These are phyloP conservation scores for Eulimnadia texana DNA, from an alignment of 1,140 invertebrate species.

Conservation along the genomic window DNA sequence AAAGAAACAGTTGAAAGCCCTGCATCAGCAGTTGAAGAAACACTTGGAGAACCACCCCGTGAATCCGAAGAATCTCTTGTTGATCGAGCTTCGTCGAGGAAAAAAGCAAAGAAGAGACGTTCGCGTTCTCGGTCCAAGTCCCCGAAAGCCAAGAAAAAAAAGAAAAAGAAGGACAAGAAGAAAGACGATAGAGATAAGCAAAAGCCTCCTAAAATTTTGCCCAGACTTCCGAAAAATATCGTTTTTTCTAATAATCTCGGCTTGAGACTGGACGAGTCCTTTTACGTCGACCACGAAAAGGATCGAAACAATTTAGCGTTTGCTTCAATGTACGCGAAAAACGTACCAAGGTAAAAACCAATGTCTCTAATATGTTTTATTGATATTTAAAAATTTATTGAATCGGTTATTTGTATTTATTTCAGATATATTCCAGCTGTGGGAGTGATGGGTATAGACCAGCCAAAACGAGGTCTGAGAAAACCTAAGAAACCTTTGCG, in stretches of 20 bases:
- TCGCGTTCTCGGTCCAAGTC: neutral
- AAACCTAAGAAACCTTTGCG: constrained; percentile 1
- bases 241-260: constrained; percentile 5
- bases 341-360: constrained; percentile 2
- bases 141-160: neutral
- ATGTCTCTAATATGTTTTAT: neutral
- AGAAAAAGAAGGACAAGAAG: neutral
- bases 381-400: too few species aligned
- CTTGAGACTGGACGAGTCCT: neutral
- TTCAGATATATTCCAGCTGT: neutral
- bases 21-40: too few species aligned
- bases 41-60: too few species aligned
- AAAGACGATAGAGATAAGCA: neutral
- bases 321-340: constrained; percentile 6
- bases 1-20: too few species aligned
- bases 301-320: constrained; percentile 11
- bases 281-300: constrained; percentile 5
- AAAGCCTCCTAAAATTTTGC: neutral
- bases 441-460: neutral
- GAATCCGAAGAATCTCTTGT: too few species aligned
- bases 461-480: neutral
- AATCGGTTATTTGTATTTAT: neutral
- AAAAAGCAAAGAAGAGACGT: too few species aligned
- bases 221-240: neutral
- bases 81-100: too few species aligned